Conservation (phyloP, 1,140 invertebrate genomes). For the Lamellibrachia luymesi region DNA sequence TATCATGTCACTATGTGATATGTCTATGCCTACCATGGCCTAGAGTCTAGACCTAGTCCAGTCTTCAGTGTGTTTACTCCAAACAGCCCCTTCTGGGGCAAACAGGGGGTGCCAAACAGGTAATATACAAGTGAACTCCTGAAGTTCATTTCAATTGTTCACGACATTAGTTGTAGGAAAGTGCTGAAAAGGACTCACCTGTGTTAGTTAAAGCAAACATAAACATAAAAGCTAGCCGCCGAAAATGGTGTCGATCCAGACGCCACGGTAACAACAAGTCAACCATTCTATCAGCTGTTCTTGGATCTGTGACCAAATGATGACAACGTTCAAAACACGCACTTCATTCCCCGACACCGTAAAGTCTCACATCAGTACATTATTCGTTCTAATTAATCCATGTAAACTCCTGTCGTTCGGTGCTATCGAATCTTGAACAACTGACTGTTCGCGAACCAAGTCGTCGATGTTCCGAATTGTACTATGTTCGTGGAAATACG, state of each 20-base stretch:
- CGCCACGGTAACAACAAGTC: background rate
- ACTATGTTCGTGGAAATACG: background rate
- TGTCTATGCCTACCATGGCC: too few relatives aligned
- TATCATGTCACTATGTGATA: too few relatives aligned
- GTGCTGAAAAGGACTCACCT: background rate
- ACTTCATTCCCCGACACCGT: background rate
- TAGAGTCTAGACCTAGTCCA: too few relatives aligned
- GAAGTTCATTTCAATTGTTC: too few relatives aligned
- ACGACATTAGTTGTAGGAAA: background rate
- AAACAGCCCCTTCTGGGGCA: too few relatives aligned
- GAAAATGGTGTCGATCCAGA: background rate
- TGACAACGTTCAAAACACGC: slow-evolving; percentile 1
- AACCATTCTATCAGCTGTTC: background rate
- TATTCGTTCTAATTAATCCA: background rate
- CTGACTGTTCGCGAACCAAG: background rate
- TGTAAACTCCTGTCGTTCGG: background rate
- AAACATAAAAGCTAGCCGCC: background rate
- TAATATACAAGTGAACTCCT: too few relatives aligned
- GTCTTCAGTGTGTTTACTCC: too few relatives aligned
- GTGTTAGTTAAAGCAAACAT: background rate
- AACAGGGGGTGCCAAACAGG: too few relatives aligned
- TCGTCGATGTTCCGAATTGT: background rate
- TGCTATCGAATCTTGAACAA: background rate
- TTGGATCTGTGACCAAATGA: background rate
- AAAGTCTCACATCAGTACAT: background rate